Evolutionary conservation across 2,797 vertebrate species (phyloP), one percentile per base, ranked within the genome.

Genomic region (Synanceia verrucosa): DNA sequence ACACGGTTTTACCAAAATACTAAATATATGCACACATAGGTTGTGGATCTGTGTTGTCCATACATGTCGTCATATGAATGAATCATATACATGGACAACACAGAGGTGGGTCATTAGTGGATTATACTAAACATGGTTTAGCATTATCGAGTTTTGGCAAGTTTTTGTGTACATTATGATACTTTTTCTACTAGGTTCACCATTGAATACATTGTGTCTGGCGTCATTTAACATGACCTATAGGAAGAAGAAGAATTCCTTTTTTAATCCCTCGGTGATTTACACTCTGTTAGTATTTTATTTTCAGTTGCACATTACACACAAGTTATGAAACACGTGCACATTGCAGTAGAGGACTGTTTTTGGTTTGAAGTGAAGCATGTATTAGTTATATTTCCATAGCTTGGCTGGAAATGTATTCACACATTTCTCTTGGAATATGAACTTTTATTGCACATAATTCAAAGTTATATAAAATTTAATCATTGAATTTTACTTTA

Each of bases 351-450:
- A n/a, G n/a, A n/a, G n/a, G n/a, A n/a, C n/a, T 29, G 28, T 29
- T 29, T 60, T 44, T 31, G 8, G 37, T 70, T 46, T 64, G 34
- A 76, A 73, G 43, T 68, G 44, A 70, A 46, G 47, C 18, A 43
- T 70, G 61, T 53, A 47, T 34, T 76, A 47, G 41, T 66, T 71
- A 37, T 65, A 52, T 83, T 80, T 81, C 53, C 39, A 43, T 48
- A 71, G 73, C 65, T 62, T 56, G 52, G 28, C 28, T 64, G 5
- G 9, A 65, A 76, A 63, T 39, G 51, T 52, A 24, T 60, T 64
- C 57, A 24, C 58, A 64, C 9, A 13, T 68, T 69, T 47, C 43
- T 69, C 34, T 29, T n/a, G 18, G 48, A 70, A 44, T 28, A 34
- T 61, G 18, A 48, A 50, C 16, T 51, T 41, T 52, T 51, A 3